Evolutionary conservation across 1,140 invertebrate genomes (phyloP), one percentile per base, ranked within the genome.

Genomic region (Amphibalanus amphitrite): DNA sequence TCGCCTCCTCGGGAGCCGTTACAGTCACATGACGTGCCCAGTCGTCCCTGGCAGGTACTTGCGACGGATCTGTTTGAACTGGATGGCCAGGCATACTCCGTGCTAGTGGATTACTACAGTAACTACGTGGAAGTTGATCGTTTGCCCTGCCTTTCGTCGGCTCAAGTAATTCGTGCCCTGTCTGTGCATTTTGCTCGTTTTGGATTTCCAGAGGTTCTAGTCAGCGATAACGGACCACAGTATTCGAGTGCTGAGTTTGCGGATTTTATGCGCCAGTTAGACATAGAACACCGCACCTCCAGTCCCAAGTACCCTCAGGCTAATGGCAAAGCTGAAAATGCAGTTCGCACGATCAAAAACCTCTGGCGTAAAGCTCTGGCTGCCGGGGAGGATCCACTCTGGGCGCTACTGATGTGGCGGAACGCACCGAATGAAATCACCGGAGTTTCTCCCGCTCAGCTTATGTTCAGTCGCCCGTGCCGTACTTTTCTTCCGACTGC

Each of bases 181-280:
- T 64, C 74, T 64, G 67, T 68, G 20, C 71, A 74, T 15, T 76
- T 75, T 70, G 69, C 74, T 6, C 67, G 74, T 29, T 71, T 71
- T 72, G 76, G 75, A 17, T 72, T 77, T 28, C 76, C 76, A n/a
- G 72, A 75, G 59, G 70, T 64, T 26, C 40, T 78, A 13, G 67
- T 74, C n/a, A 72, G 70, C 25, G 76, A 77, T 64, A 78, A 78
- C 64, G 73, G 74, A 33, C 76, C 75, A 15, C 75, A 76, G 64
- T 79, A 75, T 67, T 38, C 72, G 23, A 72, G 23, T n/a, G 23
- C 23, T 6, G 64, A 65, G 64, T 65, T 65, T 23, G 25, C 64
- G 3, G 23, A 3, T 23, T 65, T 65, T 26, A 65, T 23, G 64
- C 64, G 64, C 3, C 4, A 65, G 3, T 6, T 26, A 6, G 23